Conservation (phyloP, 2,888 invertebrate species). For the Suillia variegata region DNA sequence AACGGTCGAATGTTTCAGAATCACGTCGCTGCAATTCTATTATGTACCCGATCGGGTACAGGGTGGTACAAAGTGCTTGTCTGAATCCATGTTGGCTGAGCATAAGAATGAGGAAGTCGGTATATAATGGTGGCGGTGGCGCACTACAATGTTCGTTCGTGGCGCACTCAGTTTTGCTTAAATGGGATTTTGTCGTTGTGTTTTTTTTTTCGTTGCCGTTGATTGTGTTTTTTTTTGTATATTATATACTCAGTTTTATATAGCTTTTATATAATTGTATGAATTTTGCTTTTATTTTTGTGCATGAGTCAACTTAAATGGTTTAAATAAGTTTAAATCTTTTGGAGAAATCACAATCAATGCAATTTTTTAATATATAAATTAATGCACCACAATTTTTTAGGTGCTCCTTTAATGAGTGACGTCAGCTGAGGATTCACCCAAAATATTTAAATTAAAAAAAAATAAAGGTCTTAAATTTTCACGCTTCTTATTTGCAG, state of each 20-base stretch:
- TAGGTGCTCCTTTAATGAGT: too few relatives aligned
- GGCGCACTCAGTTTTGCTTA: background rate
- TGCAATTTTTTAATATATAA: too few relatives aligned
- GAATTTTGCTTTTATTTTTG: background rate
- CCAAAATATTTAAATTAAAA: too few relatives aligned
- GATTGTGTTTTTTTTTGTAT: background rate
- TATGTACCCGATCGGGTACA: conserved; percentile 43
- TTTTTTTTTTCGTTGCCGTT: background rate
- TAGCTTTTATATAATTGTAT: background rate
- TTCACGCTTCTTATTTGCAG: too few relatives aligned
- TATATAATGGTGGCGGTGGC: background rate
- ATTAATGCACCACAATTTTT: too few relatives aligned
- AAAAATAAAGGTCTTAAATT: too few relatives aligned
- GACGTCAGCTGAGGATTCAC: too few relatives aligned
- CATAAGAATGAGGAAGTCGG: background rate
- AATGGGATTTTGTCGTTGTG: background rate
- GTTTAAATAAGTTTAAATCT: too few relatives aligned
- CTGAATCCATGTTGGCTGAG: background rate
- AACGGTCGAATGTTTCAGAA: conserved; percentile 60
- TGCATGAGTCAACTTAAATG: too few relatives aligned
- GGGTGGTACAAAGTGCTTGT: too few relatives aligned
- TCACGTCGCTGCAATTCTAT: conserved; percentile 60
- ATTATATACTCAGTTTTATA: background rate
- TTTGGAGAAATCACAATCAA: too few relatives aligned
- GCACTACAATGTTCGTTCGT: background rate